phyloP scores from a whole-genome alignment of 2,797 vertebrate species.

The Danio choprae region DNA sequence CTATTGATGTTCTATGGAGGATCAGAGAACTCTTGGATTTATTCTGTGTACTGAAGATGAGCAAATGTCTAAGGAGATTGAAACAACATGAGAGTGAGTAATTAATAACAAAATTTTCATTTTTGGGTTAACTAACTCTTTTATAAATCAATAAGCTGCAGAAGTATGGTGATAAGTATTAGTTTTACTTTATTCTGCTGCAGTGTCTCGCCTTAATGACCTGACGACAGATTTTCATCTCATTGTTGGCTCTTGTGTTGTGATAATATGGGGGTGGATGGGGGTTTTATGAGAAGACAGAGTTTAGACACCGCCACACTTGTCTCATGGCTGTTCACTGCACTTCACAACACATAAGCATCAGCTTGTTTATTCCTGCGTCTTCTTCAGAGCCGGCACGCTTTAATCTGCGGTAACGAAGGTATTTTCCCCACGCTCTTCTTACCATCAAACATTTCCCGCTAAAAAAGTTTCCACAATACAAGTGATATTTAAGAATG shows the following conservation, averaged over 20 bases:
- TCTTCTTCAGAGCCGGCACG: slow-evolving; percentile 26
- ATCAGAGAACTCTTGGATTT: no score
- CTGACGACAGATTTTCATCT: slow-evolving; percentile 24
- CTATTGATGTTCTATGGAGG: no score
- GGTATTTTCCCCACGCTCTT: background rate
- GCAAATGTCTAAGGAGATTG: no score
- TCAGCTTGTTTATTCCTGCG: slow-evolving; percentile 19
- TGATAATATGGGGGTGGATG: slow-evolving; percentile 23
- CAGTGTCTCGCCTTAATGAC: slow-evolving; percentile 28
- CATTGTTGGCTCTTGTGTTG: slow-evolving; percentile 28
- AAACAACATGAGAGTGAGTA: no score
- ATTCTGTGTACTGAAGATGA: no score
- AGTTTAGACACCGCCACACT: slow-evolving; percentile 37
- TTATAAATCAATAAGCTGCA: no score
- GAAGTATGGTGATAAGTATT: no score
- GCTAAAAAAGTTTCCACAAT: slow-evolving; percentile 27
- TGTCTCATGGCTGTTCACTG: slow-evolving; percentile 26
- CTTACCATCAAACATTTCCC: slow-evolving; percentile 25
- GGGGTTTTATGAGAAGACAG: slow-evolving; percentile 26
- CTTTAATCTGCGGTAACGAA: slow-evolving; percentile 41
- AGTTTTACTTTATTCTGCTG: no score
- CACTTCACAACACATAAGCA: slow-evolving; percentile 38
- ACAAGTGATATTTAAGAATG: slow-evolving; percentile 24
- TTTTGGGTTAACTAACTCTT: no score
- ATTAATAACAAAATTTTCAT: no score